Base-by-base conservation (phyloP, 2,888 invertebrate species). In the Cabera pusaria region DNA sequence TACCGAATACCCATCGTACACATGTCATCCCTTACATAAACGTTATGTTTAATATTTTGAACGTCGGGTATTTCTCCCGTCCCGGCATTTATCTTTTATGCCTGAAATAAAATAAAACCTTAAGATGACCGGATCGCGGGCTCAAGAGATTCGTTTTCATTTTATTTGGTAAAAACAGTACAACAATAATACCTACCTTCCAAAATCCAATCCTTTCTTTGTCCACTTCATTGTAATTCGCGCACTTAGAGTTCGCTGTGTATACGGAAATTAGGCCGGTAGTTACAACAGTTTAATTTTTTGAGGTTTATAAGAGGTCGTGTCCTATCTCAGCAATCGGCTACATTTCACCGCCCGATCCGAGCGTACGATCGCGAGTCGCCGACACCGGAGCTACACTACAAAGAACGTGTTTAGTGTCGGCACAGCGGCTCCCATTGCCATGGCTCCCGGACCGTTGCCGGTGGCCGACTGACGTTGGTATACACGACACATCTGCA, bases 401-500 rank as follows among this genome's bases (percentile, higher is more conserved):
- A 79, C 79, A 80, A 81, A 79, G 75, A 63, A 59, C 79, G 75
- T 68, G 66, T 55, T 57, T 58, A 54, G 52, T 47, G 55, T 54
- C 62, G 70, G 65, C 62, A 51, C 46, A 44, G 53, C 46, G 63
- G 59, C 57, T 64, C 72, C 35, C 81, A 80, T 80, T 74, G 59
- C 66, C 78, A 66, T 64, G 59, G 61, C 66, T 67, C 71, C 72
- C 64, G 65, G 68, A 63, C 77, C 80, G 72, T 72, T 68, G 72
- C 78, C 79, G 75, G 68, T 73, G 63, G 69, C 84, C 84, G 76
- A 88, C 88, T 88, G 85, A 85, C 86, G 86, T 77, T 73, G 71
- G 70, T 73, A 73, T 68, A 73, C 81, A 84, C 84, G 82, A 86
- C 87, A 86, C 86, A 88, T 88, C 88, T 87, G 88, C 88, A 88